These are phyloP conservation scores for Bombus consobrinus DNA, from an alignment of 1,140 invertebrate genomes.

Conservation along the genomic window DNA sequence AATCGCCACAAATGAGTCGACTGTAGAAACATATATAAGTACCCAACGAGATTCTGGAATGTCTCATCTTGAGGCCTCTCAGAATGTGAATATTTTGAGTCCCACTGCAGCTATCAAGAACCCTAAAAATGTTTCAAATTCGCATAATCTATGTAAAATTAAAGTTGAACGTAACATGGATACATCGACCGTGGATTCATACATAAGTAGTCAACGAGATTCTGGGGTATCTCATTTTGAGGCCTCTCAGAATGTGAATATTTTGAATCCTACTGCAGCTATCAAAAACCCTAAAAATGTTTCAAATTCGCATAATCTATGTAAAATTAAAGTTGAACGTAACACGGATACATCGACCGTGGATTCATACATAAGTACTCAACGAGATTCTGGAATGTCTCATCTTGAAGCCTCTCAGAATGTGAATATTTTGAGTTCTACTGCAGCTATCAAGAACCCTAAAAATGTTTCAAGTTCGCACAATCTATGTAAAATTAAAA, in stretches of 20 bases:
- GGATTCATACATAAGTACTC: neutral
- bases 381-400: neutral
- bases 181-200: neutral
- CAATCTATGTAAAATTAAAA: conserved; percentile 14
- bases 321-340: conserved; percentile 31
- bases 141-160: neutral
- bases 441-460: neutral
- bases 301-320: neutral
- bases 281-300: neutral
- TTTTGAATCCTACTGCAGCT: neutral
- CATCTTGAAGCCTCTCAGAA: neutral
- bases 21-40: neutral
- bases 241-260: neutral
- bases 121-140: neutral
- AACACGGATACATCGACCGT: neutral
- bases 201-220: neutral
- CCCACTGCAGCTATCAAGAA: neutral
- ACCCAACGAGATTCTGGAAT: neutral
- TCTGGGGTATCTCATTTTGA: conserved; percentile 2
- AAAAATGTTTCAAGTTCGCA: neutral
- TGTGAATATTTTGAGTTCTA: conserved; percentile 1
- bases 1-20: neutral
- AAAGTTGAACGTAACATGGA: conserved; percentile 26
- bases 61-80: conserved; percentile 7
- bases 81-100: neutral